Evolutionary conservation across 1,140 invertebrate genomes (phyloP).

Genomic region (Pissodes strobi): DNA sequence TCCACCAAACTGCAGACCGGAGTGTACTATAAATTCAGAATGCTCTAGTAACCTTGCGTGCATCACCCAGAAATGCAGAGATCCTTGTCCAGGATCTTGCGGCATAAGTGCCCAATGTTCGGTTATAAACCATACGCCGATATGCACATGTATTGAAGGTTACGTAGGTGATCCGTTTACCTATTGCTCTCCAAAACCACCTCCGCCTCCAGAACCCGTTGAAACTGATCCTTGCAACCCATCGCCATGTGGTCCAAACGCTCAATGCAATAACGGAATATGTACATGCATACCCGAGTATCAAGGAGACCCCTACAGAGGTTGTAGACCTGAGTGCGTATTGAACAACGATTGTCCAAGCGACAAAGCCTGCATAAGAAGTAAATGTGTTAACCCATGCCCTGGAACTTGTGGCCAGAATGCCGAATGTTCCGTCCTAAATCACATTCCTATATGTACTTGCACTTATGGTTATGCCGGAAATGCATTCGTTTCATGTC

Average conservation of each 20-base stretch:
- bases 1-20: slow-evolving; percentile 73
- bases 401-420: slow-evolving; percentile 71
- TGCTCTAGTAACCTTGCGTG: slow-evolving; percentile 70
- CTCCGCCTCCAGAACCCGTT: slow-evolving; percentile 56
- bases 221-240: slow-evolving; percentile 69
- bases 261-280: slow-evolving; percentile 71
- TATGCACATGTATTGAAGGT: slow-evolving; percentile 61
- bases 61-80: slow-evolving; percentile 68
- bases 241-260: slow-evolving; percentile 77
- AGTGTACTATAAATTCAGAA: slow-evolving; percentile 72
- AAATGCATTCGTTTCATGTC: slow-evolving; percentile 70
- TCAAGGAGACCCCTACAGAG: slow-evolving; percentile 66
- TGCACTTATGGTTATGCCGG: slow-evolving; percentile 70
- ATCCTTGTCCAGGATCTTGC: slow-evolving; percentile 73
- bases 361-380: slow-evolving; percentile 71
- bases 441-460: slow-evolving; percentile 75
- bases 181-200: slow-evolving; percentile 60
- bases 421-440: slow-evolving; percentile 72
- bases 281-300: slow-evolving; percentile 69
- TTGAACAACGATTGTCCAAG: slow-evolving; percentile 73
- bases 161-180: slow-evolving; percentile 68
- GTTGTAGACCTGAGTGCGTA: slow-evolving; percentile 71
- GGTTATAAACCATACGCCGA: slow-evolving; percentile 61
- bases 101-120: slow-evolving; percentile 63
- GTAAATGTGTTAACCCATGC: slow-evolving; percentile 74